phyloP scores from a whole-genome alignment of 2,797 vertebrate species.

The Catamblyrhynchus diadema region DNA sequence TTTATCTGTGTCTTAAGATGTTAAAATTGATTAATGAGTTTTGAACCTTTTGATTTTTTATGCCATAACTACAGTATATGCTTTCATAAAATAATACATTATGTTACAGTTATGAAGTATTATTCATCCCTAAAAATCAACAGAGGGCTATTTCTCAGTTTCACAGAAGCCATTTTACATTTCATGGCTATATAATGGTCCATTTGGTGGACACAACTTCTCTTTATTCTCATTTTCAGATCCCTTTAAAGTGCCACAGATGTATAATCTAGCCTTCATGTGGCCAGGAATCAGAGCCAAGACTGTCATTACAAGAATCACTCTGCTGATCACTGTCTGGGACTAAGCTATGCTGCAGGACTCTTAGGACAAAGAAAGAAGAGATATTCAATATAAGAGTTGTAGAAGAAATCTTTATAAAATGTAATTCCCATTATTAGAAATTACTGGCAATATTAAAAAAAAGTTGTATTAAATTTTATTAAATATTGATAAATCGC shows the following conservation, averaged over 20 bases:
- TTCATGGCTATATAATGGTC: not conserved
- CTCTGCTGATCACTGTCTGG: not conserved
- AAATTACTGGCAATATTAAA: not conserved
- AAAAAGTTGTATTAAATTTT: not conserved
- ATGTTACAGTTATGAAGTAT: not conserved
- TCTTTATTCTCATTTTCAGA: slow-evolving; percentile 4
- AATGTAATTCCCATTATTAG: not conserved
- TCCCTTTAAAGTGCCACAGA: not conserved
- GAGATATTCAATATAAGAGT: not conserved
- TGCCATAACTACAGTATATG: not conserved
- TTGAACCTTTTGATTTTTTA: not conserved
- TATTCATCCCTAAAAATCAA: not conserved
- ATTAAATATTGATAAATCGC: not conserved
- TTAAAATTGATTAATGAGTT: not conserved
- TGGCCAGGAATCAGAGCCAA: not conserved
- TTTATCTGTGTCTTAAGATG: not conserved
- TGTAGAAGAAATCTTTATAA: not conserved
- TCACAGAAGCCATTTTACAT: not conserved
- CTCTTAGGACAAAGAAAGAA: not conserved
- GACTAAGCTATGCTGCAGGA: not conserved
- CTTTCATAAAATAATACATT: not conserved
- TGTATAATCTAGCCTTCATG: not conserved
- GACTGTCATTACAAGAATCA: not conserved
- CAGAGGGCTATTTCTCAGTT: not conserved
- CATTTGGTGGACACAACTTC: not conserved